These are phyloP conservation scores for Eutolmus rufibarbis DNA, from an alignment of 2,888 invertebrate species.

Conservation along the genomic window DNA sequence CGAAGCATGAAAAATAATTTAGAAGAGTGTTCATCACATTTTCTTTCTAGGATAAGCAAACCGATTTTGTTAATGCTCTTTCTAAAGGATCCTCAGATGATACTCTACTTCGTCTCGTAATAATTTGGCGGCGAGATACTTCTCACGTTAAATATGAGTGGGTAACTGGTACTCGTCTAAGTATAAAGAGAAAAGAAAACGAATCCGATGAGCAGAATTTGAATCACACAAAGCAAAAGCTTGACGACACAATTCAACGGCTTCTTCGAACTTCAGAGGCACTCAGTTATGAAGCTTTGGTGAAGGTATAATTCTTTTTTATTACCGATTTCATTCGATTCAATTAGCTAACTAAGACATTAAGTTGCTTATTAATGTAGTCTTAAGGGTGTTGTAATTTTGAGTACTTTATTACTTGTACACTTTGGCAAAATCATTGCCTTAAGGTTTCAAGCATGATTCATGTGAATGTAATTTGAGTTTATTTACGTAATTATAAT, in stretches of 20 bases:
- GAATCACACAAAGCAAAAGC: constrained; percentile 75
- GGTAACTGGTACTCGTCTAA: constrained; percentile 65
- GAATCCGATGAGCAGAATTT: constrained; percentile 64
- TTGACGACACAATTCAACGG: constrained; percentile 76
- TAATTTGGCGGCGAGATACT: constrained; percentile 88
- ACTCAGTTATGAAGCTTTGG: constrained; percentile 78
- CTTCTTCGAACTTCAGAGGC: constrained; percentile 77
- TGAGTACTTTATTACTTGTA: too few relatives aligned
- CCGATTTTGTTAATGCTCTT: constrained; percentile 75
- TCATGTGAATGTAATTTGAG: too few relatives aligned
- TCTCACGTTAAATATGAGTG: constrained; percentile 91
- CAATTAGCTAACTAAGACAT: not conserved
- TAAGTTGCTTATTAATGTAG: not conserved
- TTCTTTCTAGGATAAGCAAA: constrained; percentile 66
- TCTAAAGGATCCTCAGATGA: constrained; percentile 68
- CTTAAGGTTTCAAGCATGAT: too few relatives aligned
- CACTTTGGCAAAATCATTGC: too few relatives aligned
- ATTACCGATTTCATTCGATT: not conserved
- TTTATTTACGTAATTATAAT: too few relatives aligned
- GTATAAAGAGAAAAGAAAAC: constrained; percentile 56
- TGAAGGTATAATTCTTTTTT: constrained; percentile 68
- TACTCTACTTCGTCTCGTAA: constrained; percentile 79
- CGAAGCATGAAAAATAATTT: not conserved
- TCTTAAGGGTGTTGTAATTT: too few relatives aligned
- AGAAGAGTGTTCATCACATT: not conserved